A percentile compares a stretch with the other conserved stretches of the same genome.
Evolutionary conservation across 2,113 vertebrate species (phyloP).

Genomic region (Melanocharis versteri): DNA sequence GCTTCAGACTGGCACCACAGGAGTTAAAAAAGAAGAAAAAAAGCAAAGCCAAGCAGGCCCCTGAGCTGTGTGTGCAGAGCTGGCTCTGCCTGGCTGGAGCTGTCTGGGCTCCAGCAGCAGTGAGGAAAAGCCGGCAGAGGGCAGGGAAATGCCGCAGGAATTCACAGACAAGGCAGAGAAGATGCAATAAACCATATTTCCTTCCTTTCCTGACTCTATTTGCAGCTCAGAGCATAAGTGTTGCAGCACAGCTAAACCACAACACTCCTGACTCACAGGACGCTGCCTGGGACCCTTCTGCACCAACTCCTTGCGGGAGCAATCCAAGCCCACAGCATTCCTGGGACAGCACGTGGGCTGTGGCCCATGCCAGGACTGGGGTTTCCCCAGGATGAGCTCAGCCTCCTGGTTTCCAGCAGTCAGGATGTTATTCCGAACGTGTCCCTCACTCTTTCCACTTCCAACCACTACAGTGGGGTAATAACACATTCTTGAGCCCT

Average conservation of each 20-base stretch:
- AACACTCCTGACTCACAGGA: background rate
- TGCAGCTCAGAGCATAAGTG: background rate
- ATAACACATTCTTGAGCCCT: background rate
- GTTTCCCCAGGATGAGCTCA: background rate
- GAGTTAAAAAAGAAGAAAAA: background rate
- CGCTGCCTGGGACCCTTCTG: background rate
- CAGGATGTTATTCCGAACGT: fast-evolving
- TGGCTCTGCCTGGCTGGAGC: background rate
- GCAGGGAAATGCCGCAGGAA: background rate
- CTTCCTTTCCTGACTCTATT: background rate
- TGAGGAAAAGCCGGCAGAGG: background rate
- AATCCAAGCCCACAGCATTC: background rate
- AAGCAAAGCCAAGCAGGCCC: background rate
- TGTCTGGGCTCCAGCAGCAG: background rate
- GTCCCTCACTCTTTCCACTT: fast-evolving
- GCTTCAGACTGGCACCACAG: background rate
- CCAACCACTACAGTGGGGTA: background rate
- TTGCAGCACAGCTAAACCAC: background rate
- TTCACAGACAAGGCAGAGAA: background rate
- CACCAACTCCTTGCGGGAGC: background rate
- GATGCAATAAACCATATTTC: background rate
- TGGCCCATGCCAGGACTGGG: background rate
- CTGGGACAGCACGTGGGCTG: background rate
- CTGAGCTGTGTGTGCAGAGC: background rate
- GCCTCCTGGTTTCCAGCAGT: background rate